Percentiles rank a stretch among this genome's conserved stretches.
phyloP scores from a whole-genome alignment of 2,113 vertebrate genomes.

The Corapipo altera region DNA sequence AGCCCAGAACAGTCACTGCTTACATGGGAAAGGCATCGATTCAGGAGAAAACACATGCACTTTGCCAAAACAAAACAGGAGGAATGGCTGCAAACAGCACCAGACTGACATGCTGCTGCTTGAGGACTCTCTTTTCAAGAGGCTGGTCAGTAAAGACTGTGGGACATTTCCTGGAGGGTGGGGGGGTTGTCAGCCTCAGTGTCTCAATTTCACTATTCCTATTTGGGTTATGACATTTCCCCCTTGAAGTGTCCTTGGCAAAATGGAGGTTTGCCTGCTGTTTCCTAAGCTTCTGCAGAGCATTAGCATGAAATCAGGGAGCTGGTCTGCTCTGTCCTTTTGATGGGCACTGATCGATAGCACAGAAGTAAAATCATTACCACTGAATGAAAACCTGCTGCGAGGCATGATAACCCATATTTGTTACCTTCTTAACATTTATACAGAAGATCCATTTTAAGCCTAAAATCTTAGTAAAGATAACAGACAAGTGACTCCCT shows the following conservation, averaged over 20 bases:
- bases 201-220: neutral
- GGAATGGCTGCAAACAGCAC: neutral
- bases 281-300: neutral
- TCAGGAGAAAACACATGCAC: neutral
- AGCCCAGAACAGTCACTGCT: neutral
- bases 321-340: neutral
- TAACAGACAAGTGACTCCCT: neutral
- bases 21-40: neutral
- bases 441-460: neutral
- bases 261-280: neutral
- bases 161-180: neutral
- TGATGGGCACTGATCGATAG: neutral
- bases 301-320: neutral
- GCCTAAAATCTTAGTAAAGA: neutral
- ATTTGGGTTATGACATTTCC: neutral
- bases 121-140: neutral
- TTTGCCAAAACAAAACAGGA: neutral
- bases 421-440: neutral
- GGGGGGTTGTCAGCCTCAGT: neutral
- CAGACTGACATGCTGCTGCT: neutral
- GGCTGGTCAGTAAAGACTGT: neutral
- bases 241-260: neutral
- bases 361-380: slow-evolving; percentile 7
- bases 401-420: neutral
- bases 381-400: neutral